A percentile compares a stretch with the other conserved stretches of the same genome.
Evolutionary conservation across 2,888 invertebrate species (phyloP).

Genomic region (Apamea epomidion): DNA sequence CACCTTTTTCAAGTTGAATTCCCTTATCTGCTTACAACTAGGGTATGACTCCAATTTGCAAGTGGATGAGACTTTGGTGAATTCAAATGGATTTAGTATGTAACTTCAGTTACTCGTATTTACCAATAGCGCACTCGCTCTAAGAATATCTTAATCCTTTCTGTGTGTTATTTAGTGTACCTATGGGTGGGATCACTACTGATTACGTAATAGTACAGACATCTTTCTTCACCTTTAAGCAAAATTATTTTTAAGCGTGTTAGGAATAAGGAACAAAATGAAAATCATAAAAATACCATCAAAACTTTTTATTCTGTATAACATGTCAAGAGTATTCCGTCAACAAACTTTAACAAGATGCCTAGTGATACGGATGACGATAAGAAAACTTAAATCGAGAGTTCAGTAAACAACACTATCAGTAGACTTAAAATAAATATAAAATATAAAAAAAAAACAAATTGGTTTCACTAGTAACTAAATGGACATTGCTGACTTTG

Average conservation of each 20-base stretch:
- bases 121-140: not conserved
- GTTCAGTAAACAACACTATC: conserved; percentile 55
- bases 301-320: conserved; percentile 55
- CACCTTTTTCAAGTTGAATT: not conserved
- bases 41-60: too few relatives aligned
- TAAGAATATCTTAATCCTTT: not conserved
- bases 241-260: not conserved
- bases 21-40: not conserved
- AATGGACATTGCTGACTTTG: conserved; percentile 75
- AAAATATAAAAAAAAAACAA: conserved; percentile 58
- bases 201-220: not conserved
- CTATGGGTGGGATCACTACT: not conserved
- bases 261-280: not conserved
- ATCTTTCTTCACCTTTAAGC: not conserved
- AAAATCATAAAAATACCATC: conserved; percentile 20
- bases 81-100: not conserved
- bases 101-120: too few relatives aligned
- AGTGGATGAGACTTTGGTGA: not conserved
- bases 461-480: conserved; percentile 71
- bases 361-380: conserved; percentile 62
- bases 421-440: conserved; percentile 16
- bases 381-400: conserved; percentile 51
- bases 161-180: not conserved
- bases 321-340: conserved; percentile 57
- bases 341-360: conserved; percentile 57